These are phyloP conservation scores for Mesoclemmys tuberculata DNA, from an alignment of 2,113 vertebrate species.

Conservation along the genomic window DNA sequence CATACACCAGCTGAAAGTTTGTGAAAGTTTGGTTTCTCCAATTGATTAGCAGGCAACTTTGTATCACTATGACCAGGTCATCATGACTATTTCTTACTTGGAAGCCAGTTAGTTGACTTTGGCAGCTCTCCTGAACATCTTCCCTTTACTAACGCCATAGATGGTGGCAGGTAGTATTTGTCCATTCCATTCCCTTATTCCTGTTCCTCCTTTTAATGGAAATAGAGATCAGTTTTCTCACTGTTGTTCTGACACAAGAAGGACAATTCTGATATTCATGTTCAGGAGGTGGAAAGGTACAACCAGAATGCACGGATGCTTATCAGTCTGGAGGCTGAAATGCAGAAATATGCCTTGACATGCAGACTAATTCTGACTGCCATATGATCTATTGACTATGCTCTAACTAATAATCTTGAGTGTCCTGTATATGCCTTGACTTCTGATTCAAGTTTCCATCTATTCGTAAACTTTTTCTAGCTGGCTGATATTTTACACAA, in stretches of 20 bases:
- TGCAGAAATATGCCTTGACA: not conserved
- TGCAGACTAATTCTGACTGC: not conserved
- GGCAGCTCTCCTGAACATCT: not conserved
- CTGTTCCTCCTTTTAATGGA: not conserved
- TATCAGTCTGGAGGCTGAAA: not conserved
- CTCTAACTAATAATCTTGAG: not conserved
- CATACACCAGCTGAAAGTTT: not conserved
- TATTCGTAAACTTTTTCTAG: not conserved
- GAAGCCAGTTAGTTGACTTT: not conserved
- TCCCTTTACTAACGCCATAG: not conserved
- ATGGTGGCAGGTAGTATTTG: not conserved
- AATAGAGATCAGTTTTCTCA: not conserved
- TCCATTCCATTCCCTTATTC: not conserved
- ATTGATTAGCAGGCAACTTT: not conserved
- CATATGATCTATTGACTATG: not conserved
- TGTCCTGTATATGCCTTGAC: not conserved
- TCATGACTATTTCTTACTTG: not conserved
- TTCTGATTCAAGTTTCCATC: not conserved
- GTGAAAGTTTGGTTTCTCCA: not conserved
- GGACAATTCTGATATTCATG: not conserved
- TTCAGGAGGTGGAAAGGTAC: not conserved
- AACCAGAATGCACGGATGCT: rapidly evolving
- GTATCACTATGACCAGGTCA: not conserved
- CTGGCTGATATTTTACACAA: not conserved
- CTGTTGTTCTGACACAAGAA: not conserved